A percentile compares a stretch with the other conserved stretches of the same genome.
Conservation (phyloP, 2,888 invertebrate genomes). For the Pandemis heparana region DNA sequence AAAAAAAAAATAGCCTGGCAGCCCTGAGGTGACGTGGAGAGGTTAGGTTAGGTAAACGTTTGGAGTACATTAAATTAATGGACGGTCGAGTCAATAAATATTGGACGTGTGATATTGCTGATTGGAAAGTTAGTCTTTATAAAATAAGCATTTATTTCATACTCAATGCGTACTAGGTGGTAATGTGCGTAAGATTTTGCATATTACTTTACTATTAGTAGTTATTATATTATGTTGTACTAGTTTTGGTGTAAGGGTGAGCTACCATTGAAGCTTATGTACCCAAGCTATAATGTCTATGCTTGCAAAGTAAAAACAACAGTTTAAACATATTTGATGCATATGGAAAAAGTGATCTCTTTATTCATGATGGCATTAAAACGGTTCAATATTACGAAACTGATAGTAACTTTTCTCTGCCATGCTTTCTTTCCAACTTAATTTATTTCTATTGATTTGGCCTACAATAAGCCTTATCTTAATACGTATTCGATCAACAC, state of each 20-base stretch:
- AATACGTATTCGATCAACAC: not conserved
- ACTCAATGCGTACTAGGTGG: too few species aligned
- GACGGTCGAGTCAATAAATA: slow-evolving; percentile 28
- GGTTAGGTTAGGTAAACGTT: slow-evolving; percentile 14
- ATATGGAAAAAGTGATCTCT: too few species aligned
- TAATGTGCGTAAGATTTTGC: not conserved
- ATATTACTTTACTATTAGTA: not conserved
- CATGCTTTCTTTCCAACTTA: not conserved
- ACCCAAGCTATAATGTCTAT: too few species aligned
- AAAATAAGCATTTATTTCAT: not conserved
- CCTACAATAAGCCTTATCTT: not conserved
- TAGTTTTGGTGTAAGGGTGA: too few species aligned
- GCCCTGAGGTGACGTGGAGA: not conserved
- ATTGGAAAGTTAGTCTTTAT: slow-evolving; percentile 19
- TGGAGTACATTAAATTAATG: slow-evolving; percentile 26
- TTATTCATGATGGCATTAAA: too few species aligned
- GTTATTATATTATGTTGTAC: too few species aligned
- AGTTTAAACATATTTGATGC: too few species aligned
- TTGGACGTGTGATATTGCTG: slow-evolving; percentile 21
- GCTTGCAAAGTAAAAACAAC: too few species aligned
- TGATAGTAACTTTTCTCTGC: too few species aligned
- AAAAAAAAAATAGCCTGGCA: not conserved
- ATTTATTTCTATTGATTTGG: not conserved
- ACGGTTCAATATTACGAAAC: too few species aligned
- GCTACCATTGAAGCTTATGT: too few species aligned